A percentile compares a stretch with the other conserved stretches of the same genome.
These are phyloP conservation scores for Neoitamus cyanurus DNA, from an alignment of 2,888 invertebrate genomes.

Conservation along the genomic window DNA sequence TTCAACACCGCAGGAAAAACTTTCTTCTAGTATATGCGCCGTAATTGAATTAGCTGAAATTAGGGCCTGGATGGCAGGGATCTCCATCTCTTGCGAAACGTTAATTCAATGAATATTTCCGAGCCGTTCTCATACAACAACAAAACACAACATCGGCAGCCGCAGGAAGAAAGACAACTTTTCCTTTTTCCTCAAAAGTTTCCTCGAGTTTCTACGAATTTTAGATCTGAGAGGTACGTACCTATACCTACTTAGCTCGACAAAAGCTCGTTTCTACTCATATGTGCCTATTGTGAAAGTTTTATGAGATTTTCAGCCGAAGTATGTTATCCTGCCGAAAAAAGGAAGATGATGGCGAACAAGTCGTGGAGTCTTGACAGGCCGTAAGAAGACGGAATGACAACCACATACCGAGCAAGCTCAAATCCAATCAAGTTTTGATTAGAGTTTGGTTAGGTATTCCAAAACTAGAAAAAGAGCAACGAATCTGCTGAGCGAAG, in stretches of 20 bases:
- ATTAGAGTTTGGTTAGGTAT: conserved; percentile 31
- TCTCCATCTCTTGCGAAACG: not conserved
- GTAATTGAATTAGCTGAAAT: not conserved
- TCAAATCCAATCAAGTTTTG: conserved; percentile 37
- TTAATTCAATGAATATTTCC: not conserved
- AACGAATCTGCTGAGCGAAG: not conserved
- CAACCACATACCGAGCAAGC: not conserved
- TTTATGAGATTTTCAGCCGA: conserved; percentile 32
- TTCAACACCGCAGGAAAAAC: not conserved
- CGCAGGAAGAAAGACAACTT: not conserved
- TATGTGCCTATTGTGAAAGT: conserved; percentile 39
- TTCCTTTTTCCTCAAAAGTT: not conserved
- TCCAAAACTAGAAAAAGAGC: conserved; percentile 10
- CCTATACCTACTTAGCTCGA: not conserved
- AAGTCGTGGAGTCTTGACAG: not conserved
- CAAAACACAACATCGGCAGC: not conserved
- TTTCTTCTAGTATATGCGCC: not conserved
- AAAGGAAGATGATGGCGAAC: not conserved
- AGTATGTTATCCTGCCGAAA: not conserved
- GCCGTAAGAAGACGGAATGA: not conserved
- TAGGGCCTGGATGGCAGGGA: not conserved
- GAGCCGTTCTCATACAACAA: not conserved
- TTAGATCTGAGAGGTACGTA: not conserved
- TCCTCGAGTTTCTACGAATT: not conserved
- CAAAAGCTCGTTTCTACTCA: not conserved